Base-by-base conservation (phyloP, 2,888 invertebrate species). In the Rhagophthalmus giganteus region DNA sequence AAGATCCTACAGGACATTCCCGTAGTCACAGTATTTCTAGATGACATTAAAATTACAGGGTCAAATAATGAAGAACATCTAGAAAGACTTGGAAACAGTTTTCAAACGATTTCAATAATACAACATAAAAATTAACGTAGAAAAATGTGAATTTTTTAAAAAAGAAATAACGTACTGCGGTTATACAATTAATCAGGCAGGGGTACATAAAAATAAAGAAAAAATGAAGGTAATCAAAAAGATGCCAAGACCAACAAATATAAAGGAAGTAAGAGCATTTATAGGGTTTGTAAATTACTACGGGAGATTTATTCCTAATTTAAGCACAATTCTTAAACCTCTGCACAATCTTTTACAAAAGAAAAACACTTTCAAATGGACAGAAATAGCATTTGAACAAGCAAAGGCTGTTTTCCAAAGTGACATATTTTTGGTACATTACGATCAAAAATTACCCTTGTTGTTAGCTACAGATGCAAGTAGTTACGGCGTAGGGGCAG, bases 201-300 rank as follows among this genome's bases (percentile, higher is more conserved):
- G 20, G 3, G 7, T 20, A 5, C 20, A 20, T 3, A 39, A 39
- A 39, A 6, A 8, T 2, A 8, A 12, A 15, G 13, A 9, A 3
- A 39, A 39, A 39, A 28, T 39, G 3, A 16, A 26, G 7, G 39
- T 25, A 13, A 39, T 27, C 7, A n/a, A 27, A 8, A 39, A 39
- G 2, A 14, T 25, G 4, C 28, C 39, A n/a, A 14, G 13, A 12
- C 39, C 39, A 4, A 28, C 8, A 8, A 14, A 39, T 15, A 27
- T 14, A 13, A 28, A 24, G 1, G 26, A 39, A 15, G 27, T 39
- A 13, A 5, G 28, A 27, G 13, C 2, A 24, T 28, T 28, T 28
- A 10, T 28, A 25, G 39, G 39, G 5, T 14, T 39, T 2, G 13
- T 39, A 28, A 39, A 39, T 39, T 39, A 39, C 14, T 39, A 39